Evolutionary conservation across 2,113 vertebrate genomes (phyloP).

Genomic region (Ploceus nigricollis): DNA sequence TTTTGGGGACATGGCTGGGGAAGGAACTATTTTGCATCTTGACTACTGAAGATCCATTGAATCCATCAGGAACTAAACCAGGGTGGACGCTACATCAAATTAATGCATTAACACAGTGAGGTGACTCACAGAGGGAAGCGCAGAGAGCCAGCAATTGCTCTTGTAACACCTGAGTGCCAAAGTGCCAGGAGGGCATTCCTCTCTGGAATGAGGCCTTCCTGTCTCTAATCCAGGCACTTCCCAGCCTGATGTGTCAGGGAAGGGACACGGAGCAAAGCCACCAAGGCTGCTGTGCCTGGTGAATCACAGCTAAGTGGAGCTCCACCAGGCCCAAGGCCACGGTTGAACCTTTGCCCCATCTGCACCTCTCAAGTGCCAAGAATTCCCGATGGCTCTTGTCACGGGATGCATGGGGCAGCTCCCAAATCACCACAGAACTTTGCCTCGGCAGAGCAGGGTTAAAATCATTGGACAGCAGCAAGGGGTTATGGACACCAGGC

Average conservation of each 20-base stretch:
- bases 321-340: not conserved
- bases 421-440: not conserved
- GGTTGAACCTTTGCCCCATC: not conserved
- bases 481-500: not conserved
- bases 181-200: not conserved
- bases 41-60: not conserved
- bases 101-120: rapidly evolving
- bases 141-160: not conserved
- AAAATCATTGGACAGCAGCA: not conserved
- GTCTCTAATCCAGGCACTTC: not conserved
- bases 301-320: not conserved
- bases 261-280: not conserved
- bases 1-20: not conserved
- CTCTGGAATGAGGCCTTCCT: not conserved
- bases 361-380: not conserved
- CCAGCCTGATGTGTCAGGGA: not conserved
- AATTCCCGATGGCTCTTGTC: not conserved
- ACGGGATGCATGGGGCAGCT: not conserved
- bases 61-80: not conserved
- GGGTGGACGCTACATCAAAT: not conserved
- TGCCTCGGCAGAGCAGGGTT: not conserved
- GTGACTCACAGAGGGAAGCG: not conserved
- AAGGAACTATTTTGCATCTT: not conserved
- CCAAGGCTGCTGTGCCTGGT: rapidly evolving
- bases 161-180: not conserved